Evolutionary conservation across 1,140 invertebrate genomes (phyloP), one percentile per base, ranked within the genome.

Genomic region (Atta colombica): DNA sequence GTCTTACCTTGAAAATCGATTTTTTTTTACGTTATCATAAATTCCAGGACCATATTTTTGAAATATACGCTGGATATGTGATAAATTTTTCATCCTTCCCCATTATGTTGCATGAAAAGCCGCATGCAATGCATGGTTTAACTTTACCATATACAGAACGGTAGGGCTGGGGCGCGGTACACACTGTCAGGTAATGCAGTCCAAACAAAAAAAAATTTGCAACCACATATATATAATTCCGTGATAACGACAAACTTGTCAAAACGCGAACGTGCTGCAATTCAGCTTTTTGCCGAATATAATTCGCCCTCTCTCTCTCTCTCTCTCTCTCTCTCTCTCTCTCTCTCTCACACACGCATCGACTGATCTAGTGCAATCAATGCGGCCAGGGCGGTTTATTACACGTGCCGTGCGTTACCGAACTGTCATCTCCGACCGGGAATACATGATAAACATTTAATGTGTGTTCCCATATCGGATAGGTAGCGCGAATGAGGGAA

Each of bases 361-460:
- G 21, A 4, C 14, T 39, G 25, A 12, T 6, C 21, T 12, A 18
- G 58, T 4, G 58, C 60, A 25, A 3, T 14, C 14, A 31, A 28
- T 63, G 10, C 31, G 63, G 35, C 35, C 3, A 3, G 35, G 21
- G 66, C 53, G 55, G 68, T 74, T 49, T 49, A 45, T 63, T 82
- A 74, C 68, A 84, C 80, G 66, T 39, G 66, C 49, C 63, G 39
- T 55, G 63, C 49, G 78, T 71, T 71, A 71, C 21, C 66, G 77
- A 55, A 60, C 69, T 39, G 16, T 63, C 31, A 45, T 55, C 31
- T 25, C 66, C 66, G 71, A n/a, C 69, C 28, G 39, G 55, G 69
- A 49, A 84, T 84, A 21, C 39, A 35, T 18, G 80, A 74, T 84
- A 74, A 84, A 84, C 55, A 84, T 84, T 84, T 84, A 74, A 84